Base-by-base conservation (phyloP, 2,888 invertebrate species). In the Tortrix viridana region DNA sequence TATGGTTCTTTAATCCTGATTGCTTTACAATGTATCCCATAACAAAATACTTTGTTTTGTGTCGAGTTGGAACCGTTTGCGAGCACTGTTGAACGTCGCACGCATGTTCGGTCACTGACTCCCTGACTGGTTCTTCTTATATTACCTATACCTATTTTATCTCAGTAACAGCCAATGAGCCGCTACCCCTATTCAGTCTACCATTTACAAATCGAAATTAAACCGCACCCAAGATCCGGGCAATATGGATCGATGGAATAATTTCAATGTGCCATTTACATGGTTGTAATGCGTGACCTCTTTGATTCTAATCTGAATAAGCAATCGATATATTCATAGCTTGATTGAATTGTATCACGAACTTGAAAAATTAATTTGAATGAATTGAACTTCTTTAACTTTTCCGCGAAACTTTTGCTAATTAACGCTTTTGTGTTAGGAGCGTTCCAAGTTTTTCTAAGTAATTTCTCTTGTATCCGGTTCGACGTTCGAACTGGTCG, bases 81-180 rank as follows among this genome's bases (percentile, higher is more conserved):
- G 55, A 44, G 22, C 22, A 19, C 22, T 41, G 23, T 16, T 14
- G 37, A 16, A 14, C 50, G 50, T 37, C 37, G 56, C 56, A 49
- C 43, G 60, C 54, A 56, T 32, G 32, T 12, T 32, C 62, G 63
- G 58, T 63, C 62, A 63, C 52, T 63, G 63, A 63, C 63, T 63
- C 80, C 69, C 73, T 65, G 74, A 85, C 88, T 75, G 80, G 85
- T 86, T 86, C 78, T 71, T 73, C 76, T 76, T 75, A 74, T 76
- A 79, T 72, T 74, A n/a, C n/a, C n/a, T n/a, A 74, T 67, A 67
- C 74, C 72, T 75, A 69, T 72, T 73, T 69, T 69, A 53, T 26
- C 22, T 22, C 38, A 7, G 46, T 20, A 16, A 1, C 32, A 55
- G 44, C 43, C 55, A 61, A 56, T 44, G 26, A 32, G 32, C 20